phyloP scores from a whole-genome alignment of 2,797 vertebrate genomes.

The Clarias pachynema region DNA sequence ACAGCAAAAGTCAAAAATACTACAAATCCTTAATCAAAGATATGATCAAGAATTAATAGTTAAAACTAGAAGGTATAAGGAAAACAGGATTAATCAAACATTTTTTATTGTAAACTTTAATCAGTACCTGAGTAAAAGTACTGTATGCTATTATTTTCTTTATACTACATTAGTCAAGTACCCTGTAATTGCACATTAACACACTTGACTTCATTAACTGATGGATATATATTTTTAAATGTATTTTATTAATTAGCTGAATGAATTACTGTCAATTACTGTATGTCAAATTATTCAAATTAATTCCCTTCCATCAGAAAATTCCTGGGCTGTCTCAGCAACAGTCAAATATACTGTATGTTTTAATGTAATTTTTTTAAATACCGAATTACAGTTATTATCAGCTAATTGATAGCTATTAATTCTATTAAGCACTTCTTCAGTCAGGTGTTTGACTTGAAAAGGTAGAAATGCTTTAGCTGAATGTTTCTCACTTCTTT shows the following conservation, averaged over 20 bases:
- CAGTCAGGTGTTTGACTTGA: neutral
- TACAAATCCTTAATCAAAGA: neutral
- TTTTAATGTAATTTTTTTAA: conserved; percentile 8
- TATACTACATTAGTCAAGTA: neutral
- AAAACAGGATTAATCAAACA: neutral
- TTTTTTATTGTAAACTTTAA: neutral
- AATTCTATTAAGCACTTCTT: neutral
- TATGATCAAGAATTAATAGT: neutral
- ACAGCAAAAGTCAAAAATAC: neutral
- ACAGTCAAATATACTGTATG: neutral
- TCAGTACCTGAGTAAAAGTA: neutral
- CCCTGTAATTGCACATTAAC: neutral
- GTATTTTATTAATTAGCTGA: neutral
- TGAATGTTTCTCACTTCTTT: neutral
- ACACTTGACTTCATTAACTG: conserved; percentile 1
- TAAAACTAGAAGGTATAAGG: neutral
- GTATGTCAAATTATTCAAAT: neutral
- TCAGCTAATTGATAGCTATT: neutral
- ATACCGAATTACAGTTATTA: neutral
- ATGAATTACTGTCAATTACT: conserved; percentile 8
- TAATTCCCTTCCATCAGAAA: conserved; percentile 5
- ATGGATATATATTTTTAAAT: neutral
- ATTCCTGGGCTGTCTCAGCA: conserved; percentile 1
- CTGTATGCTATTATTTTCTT: neutral
- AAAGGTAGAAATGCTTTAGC: neutral